These are phyloP conservation scores for Caranx ignobilis DNA, from an alignment of 2,113 vertebrate species.

Conservation along the genomic window DNA sequence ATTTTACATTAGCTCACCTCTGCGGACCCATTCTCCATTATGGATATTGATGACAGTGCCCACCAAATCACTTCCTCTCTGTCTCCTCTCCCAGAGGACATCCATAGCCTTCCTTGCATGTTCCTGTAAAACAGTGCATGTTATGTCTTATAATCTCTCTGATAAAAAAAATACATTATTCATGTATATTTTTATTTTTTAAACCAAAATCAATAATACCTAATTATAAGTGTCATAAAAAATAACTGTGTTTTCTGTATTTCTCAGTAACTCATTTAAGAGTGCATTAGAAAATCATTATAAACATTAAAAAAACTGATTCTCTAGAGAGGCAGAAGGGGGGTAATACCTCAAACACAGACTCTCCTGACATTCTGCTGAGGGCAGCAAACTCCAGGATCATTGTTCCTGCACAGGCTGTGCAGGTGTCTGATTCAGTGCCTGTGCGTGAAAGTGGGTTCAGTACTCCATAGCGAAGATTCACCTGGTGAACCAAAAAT, in stretches of 20 bases:
- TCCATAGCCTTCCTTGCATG: slow-evolving; percentile 96
- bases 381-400: slow-evolving; percentile 98
- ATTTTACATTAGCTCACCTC: slow-evolving; percentile 71
- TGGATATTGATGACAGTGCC: slow-evolving; percentile 99
- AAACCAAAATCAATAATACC: no score
- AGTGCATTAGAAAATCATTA: background rate
- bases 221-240: background rate
- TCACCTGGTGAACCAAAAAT: slow-evolving; percentile 86
- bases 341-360: slow-evolving; percentile 92
- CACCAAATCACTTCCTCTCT: slow-evolving; percentile 96
- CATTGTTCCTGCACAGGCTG: slow-evolving; percentile 97
- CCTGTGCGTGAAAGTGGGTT: slow-evolving; percentile 91
- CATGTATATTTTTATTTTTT: no score
- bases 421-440: slow-evolving; percentile 97
- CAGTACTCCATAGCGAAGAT: slow-evolving; percentile 94
- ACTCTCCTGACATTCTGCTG: slow-evolving; percentile 95
- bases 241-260: background rate
- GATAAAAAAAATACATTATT: background rate
- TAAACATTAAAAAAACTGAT: background rate
- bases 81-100: slow-evolving; percentile 97
- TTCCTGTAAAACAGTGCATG: slow-evolving; percentile 79
- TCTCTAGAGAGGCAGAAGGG: background rate
- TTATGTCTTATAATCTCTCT: background rate
- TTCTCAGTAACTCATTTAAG: background rate
- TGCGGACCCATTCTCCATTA: slow-evolving; percentile 93